Base-by-base conservation (phyloP, 2,888 invertebrate genomes). In the Trachelus tabidus region DNA sequence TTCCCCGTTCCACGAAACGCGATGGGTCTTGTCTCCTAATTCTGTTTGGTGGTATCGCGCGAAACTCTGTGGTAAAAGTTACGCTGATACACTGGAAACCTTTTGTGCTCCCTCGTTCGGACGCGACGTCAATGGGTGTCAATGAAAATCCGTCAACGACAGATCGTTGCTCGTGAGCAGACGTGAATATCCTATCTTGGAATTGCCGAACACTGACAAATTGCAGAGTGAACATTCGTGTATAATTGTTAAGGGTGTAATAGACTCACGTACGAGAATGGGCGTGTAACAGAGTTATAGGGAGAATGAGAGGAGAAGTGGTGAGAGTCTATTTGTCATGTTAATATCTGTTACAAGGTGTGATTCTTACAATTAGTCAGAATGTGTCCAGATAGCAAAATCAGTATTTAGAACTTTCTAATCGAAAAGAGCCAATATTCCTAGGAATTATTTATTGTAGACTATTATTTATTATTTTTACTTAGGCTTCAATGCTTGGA, bases 31-130 rank as follows among this genome's bases (percentile, higher is more conserved):
- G 80, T 82, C 83, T 82, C 85, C 87, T 86, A 87, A 87, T 88
- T 86, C 86, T 83, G 85, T 87, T 84, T 83, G 80, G 87, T 79
- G 86, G 88, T 87, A 83, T 83, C 79, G 82, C 80, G 78, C 81
- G 85, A 79, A 84, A 82, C 82, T 84, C 82, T 84, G 86, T 81
- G 88, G 87, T 85, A 77, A 84, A 87, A 88, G 84, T 87, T 87
- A 80, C 81, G 77, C 84, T 85, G 85, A 83, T 86, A 87, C 87
- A 87, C 82, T 82, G 83, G 84, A 88, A 87, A 85, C 88, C 87
- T 88, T 87, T 88, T 85, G 85, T 83, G 83, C 80, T n/a, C 23
- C 68, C 31, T 37, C 77, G 15, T 73, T 40, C 56, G 9, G 23
- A 56, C 23, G 56, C 56, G 9, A 56, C 2, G 56, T 9, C 23